A percentile compares a stretch with the other conserved stretches of the same genome.
These are phyloP conservation scores for Drosophila carrolli DNA, from an alignment of 1,140 invertebrate species.

Conservation along the genomic window DNA sequence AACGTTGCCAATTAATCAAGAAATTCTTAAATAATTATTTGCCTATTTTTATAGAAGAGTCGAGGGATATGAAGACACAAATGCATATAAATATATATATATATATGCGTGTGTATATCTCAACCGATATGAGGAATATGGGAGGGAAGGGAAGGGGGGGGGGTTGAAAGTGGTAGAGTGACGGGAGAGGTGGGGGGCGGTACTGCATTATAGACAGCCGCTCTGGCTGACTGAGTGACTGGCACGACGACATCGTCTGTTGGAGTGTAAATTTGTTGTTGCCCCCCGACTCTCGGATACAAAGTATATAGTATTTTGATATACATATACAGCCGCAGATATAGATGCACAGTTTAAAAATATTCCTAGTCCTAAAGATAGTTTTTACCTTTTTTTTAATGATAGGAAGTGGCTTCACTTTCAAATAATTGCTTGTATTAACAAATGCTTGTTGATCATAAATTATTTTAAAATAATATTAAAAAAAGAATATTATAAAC, in stretches of 20 bases:
- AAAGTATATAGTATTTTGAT: conserved; percentile 40
- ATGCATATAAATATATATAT: conserved; percentile 3
- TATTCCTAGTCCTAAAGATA: background rate
- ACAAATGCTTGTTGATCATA: too few relatives aligned
- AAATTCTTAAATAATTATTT: conserved; percentile 84
- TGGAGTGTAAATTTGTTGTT: conserved; percentile 80
- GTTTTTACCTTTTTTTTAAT: too few relatives aligned
- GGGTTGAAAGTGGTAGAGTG: background rate
- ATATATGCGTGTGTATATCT: conserved; percentile 4
- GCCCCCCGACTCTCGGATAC: conserved; percentile 30
- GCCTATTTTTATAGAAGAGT: conserved; percentile 77
- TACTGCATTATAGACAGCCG: conserved; percentile 54
- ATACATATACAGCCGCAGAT: conserved; percentile 20
- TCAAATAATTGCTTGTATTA: too few relatives aligned
- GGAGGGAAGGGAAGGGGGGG: background rate
- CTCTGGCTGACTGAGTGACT: conserved; percentile 77
- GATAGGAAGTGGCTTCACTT: too few relatives aligned
- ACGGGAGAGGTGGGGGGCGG: background rate
- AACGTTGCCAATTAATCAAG: conserved; percentile 81
- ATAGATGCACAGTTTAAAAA: conserved; percentile 1
- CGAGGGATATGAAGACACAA: conserved; percentile 33
- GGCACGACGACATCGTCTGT: conserved; percentile 75
- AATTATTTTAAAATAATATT: too few relatives aligned
- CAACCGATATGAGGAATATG: conserved; percentile 26
- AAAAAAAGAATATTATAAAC: too few relatives aligned